Base-by-base conservation (phyloP, 2,113 vertebrate genomes). In the Poicephalus gulielmi region DNA sequence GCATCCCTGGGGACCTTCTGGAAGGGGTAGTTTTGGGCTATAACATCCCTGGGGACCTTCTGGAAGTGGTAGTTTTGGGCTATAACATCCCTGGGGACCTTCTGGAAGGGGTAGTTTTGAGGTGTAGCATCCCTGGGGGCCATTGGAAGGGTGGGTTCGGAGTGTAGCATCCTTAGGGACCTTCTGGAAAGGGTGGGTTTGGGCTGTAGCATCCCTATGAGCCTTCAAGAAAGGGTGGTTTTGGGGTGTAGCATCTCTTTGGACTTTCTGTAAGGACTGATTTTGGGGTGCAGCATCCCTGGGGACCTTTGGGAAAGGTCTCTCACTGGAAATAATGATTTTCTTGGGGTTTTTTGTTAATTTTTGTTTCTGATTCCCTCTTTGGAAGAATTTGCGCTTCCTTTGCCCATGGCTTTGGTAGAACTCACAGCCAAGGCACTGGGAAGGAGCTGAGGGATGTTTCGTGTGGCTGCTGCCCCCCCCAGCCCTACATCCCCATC, bases 1-100 rank as follows among this genome's bases (percentile, higher is more conserved):
- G 13, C 2, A 19, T 50, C 23, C 43, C 2, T 13, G 0, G 0
- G 3, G 2, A 53, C 20, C 27, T 35, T 25, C 16, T 10, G 6
- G 8, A 55, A 30, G 1, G 0, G 12, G 8, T 7, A 1, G 2
- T 1, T 77, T 59, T 33, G 2, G 14, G 28, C 2, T 37, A 37
- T 37, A 37, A 9, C 37, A 37, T 59, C n/a, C 28, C 0, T 44
- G 1, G 0, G 8, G 1, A 33, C 10, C 37, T 39, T 63, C 2
- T 0, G 35, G 28, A 50, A 52, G 23, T 18, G 50, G 17, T 15
- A 2, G 19, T 0, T 53, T 50, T 79, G 23, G 37, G n/a, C 6
- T 46, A 17, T 27, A 17, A 44, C 6, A 52, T 62, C 37, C 7
- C 3, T n/a, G 44, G 16, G 3, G 13, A 31, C 35, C 31, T 77